Evolutionary conservation across 2,888 invertebrate genomes (phyloP), one percentile per base, ranked within the genome.

Genomic region (Metallyticus violacea): DNA sequence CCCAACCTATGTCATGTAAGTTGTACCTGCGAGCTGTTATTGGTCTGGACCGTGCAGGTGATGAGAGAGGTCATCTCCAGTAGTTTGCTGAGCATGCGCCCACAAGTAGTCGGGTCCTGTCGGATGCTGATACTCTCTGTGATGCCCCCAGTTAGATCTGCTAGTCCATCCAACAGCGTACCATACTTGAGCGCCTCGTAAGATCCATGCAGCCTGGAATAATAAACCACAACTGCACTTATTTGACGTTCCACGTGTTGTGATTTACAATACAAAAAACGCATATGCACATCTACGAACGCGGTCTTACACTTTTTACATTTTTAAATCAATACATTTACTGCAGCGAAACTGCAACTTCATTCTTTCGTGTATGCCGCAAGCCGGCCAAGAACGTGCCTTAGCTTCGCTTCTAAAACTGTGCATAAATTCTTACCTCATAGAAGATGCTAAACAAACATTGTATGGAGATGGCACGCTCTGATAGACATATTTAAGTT

Each of bases 111-210:
- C 0, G 95, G 94, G 89, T 96, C 95, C 88, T 96, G 95, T 22
- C 95, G 92, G 77, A 96, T 93, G n/a, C 94, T 93, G 88, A 97
- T 94, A 88, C 95, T 96, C 91, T 98, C 97, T 0, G 97, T 97
- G 87, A 98, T 96, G 6, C 98, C 98, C 0, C 98, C 98, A 0
- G 97, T 97, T 40, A 98, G 93, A 92, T 98, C 97, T 0, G 97
- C 97, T 85, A 98, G 92, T 0, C 97, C 98, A 91, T 98, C 97
- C 88, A 97, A 92, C 15, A 97, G 93, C 80, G 97, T 97, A n/a
- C 97, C 97, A 90, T 98, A 98, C 90, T 98, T 98, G 1, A 98
- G 93, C 0, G 98, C 98, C 92, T 98, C 98, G 92, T 98, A 98
- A 0, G 98, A 98, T 5, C 98, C 98, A 90, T 98, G 98, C 86